Evolutionary conservation across 2,797 vertebrate species (phyloP), one percentile per base, ranked within the genome.

Genomic region (Lagodon rhomboides): DNA sequence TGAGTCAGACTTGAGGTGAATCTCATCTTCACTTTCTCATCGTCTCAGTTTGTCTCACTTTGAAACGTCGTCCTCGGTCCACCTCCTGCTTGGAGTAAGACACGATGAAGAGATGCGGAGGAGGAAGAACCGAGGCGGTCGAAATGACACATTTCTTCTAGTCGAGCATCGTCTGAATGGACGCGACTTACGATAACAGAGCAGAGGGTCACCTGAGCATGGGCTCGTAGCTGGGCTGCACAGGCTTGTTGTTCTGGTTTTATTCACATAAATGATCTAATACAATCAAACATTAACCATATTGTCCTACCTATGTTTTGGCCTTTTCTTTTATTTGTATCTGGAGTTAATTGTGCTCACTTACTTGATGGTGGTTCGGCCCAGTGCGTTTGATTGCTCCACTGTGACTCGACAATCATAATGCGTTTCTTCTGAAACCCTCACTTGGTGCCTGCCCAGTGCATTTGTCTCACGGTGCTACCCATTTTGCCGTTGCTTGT

Each of bases 1-100:
- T 81, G 83, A 88, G 82, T 90, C 85, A 78, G 68, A 83, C 47
- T 76, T 12, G 59, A 73, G 72, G 54, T 53, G 62, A 18, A 71
- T 77, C 73, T 59, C 9, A 44, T 72, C 56, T 55, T 46, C 16
- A 22, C 30, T 30, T 23, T 30, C 66, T 66, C 65, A 20, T 77
- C 55, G 51, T 63, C 44, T 27, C 47, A 8, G 20, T 68, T 73
- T 50, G 50, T 82, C 64, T 71, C 76, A 49, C 65, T 63, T 54
- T 34, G 13, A 64, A 63, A 13, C 73, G 53, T 79, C 64, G 54
- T 67, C 17, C 16, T 49, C 44, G 1, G 16, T 25, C 77, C 70
- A 75, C 80, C 75, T 77, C 60, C 68, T 50, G 67, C 59, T 60
- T 43, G 30, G 22, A 55, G 53, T 46, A 47, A 56, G 46, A 49